Percentiles rank a stretch among this genome's conserved stretches.
Conservation (phyloP, 2,113 vertebrate species). For the Pelecanus crispus region DNA sequence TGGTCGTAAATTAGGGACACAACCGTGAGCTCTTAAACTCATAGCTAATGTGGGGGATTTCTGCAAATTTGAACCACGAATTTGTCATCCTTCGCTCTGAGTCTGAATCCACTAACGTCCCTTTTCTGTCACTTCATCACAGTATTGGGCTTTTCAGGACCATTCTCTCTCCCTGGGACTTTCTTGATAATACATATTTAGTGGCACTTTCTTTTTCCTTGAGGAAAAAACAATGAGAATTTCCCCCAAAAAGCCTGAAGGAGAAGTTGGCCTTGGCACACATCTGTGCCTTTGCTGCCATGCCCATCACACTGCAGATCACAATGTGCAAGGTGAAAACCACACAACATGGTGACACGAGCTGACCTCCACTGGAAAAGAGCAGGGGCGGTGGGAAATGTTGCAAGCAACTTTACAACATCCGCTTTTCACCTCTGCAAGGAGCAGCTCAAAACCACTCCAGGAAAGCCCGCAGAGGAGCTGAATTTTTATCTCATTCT, state of each 20-base stretch:
- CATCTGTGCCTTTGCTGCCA: not conserved
- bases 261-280: not conserved
- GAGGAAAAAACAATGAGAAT: not conserved
- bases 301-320: not conserved
- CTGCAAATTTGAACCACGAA: not conserved
- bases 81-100: not conserved
- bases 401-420: not conserved
- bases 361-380: not conserved
- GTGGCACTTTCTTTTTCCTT: not conserved
- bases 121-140: not conserved
- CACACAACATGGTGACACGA: accelerated
- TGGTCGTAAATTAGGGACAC: not conserved
- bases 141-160: accelerated
- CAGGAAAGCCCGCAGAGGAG: not conserved
- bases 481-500: not conserved
- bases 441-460: not conserved
- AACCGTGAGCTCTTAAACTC: not conserved
- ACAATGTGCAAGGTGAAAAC: not conserved
- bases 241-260: not conserved
- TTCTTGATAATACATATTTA: not conserved
- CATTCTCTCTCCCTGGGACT: not conserved
- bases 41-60: not conserved
- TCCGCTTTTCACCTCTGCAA: not conserved
- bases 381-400: not conserved
- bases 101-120: not conserved